Conservation (phyloP, 2,888 invertebrate genomes). For the Aethes cnicana region DNA sequence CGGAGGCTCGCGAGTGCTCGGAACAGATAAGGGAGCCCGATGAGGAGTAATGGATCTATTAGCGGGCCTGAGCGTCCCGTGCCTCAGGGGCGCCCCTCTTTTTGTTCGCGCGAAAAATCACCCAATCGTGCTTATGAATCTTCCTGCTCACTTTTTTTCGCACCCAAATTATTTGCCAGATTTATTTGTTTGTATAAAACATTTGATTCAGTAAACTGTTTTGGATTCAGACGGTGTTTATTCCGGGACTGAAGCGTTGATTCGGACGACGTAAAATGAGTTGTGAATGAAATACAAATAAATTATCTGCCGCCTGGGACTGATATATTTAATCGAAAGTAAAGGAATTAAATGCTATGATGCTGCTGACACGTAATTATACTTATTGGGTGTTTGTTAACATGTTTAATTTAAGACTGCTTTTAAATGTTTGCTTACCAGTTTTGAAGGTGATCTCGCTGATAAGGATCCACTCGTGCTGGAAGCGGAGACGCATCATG, state of each 20-base stretch:
- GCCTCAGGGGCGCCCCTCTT: constrained; percentile 44
- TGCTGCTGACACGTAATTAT: not conserved
- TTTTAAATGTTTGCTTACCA: constrained; percentile 75
- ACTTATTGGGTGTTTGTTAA: not conserved
- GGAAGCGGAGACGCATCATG: constrained; percentile 88
- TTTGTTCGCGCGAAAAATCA: constrained; percentile 59
- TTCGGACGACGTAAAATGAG: constrained; percentile 48
- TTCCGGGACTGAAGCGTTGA: constrained; percentile 50
- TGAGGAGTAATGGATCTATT: constrained; percentile 71
- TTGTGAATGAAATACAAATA: constrained; percentile 49
- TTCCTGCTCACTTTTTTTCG: constrained; percentile 52
- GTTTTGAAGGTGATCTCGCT: constrained; percentile 94
- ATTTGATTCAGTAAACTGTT: constrained; percentile 62
- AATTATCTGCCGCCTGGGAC: constrained; percentile 48
- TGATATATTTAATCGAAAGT: constrained; percentile 49
- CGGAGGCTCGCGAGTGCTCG: constrained; percentile 65
- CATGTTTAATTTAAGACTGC: not conserved
- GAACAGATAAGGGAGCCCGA: constrained; percentile 66
- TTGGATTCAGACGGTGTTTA: constrained; percentile 51
- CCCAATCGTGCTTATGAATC: constrained; percentile 55
- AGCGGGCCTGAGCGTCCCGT: constrained; percentile 50
- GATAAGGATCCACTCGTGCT: constrained; percentile 92
- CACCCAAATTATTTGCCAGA: constrained; percentile 42
- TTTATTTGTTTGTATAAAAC: constrained; percentile 58
- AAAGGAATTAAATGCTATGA: constrained; percentile 37